A percentile compares a stretch with the other conserved stretches of the same genome.
phyloP scores from a whole-genome alignment of 2,888 invertebrate species.

The Andrena bucephala region DNA sequence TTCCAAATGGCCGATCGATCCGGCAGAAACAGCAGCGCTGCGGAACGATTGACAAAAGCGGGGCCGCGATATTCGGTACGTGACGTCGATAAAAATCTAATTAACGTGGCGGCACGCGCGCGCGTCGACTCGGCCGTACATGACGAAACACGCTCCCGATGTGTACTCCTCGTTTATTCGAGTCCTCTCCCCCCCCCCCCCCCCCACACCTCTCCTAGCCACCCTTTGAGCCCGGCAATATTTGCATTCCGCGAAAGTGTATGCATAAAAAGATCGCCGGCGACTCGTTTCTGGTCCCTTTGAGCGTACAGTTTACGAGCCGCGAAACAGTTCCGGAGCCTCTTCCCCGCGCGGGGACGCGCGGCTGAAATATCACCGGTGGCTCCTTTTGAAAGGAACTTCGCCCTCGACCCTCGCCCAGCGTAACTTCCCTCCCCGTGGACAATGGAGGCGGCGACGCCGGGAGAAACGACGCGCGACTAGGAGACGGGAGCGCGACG shows the following conservation, averaged over 20 bases:
- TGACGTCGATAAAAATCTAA: slow-evolving; percentile 25
- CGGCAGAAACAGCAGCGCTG: slow-evolving; percentile 17
- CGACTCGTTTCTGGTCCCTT: slow-evolving; percentile 24
- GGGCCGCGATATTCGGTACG: slow-evolving; percentile 23
- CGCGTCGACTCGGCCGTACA: slow-evolving; percentile 13
- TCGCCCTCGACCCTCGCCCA: slow-evolving; percentile 26
- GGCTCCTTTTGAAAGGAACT: slow-evolving; percentile 41
- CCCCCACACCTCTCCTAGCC: not conserved
- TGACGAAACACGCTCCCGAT: slow-evolving; percentile 17
- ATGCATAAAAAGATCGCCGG: slow-evolving; percentile 25
- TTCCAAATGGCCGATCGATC: slow-evolving; percentile 20
- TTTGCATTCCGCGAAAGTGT: slow-evolving; percentile 24
- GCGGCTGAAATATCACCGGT: slow-evolving; percentile 55
- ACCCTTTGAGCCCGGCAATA: slow-evolving; percentile 19
- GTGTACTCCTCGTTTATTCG: not conserved
- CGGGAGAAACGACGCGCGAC: slow-evolving; percentile 1
- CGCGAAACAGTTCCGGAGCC: not conserved
- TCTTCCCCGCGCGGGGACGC: not conserved
- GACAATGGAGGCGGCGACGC: slow-evolving; percentile 7
- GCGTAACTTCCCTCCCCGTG: slow-evolving; percentile 8
- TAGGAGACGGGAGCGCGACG: slow-evolving; percentile 6
- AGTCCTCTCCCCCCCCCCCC: not conserved
- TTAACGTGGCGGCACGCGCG: slow-evolving; percentile 13
- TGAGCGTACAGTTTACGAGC: slow-evolving; percentile 36
- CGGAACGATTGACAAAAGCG: slow-evolving; percentile 19